Conservation (phyloP, 2,888 invertebrate genomes). For the Chrysolina americana region DNA sequence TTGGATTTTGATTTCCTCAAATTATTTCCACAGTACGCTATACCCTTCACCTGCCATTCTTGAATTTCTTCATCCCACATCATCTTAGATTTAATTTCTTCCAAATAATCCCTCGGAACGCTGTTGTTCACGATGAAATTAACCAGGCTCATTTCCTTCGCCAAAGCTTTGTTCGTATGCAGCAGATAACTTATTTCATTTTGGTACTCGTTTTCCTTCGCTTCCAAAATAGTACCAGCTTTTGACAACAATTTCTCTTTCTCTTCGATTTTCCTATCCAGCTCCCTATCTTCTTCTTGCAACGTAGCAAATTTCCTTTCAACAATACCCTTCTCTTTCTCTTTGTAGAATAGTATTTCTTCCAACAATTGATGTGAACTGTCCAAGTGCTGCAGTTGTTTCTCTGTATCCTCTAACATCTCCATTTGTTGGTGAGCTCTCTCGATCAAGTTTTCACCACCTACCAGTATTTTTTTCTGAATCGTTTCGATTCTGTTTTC, state of each 20-base stretch:
- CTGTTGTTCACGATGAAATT: slow-evolving; percentile 89
- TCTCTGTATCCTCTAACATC: slow-evolving; percentile 86
- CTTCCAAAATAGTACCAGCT: slow-evolving; percentile 82
- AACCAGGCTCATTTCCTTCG: slow-evolving; percentile 85
- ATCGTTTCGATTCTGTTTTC: slow-evolving; percentile 76
- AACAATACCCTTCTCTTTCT: slow-evolving; percentile 88
- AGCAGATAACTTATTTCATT: slow-evolving; percentile 54
- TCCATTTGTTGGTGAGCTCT: slow-evolving; percentile 93
- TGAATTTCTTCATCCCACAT: slow-evolving; percentile 97
- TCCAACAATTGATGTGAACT: slow-evolving; percentile 84
- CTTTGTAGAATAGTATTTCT: slow-evolving; percentile 85
- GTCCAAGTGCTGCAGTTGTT: slow-evolving; percentile 81
- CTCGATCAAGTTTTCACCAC: slow-evolving; percentile 96
- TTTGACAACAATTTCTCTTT: slow-evolving; percentile 84
- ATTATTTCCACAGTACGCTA: slow-evolving; percentile 97
- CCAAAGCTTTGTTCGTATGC: slow-evolving; percentile 82
- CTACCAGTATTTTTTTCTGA: slow-evolving; percentile 94
- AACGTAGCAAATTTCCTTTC: slow-evolving; percentile 89
- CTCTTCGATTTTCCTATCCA: slow-evolving; percentile 89
- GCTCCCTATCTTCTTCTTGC: slow-evolving; percentile 93
- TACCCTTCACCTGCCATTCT: slow-evolving; percentile 96
- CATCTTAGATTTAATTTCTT: slow-evolving; percentile 88
- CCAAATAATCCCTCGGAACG: slow-evolving; percentile 91
- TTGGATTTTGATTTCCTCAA: slow-evolving; percentile 43
- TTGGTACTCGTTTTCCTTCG: slow-evolving; percentile 71